Base-by-base conservation (phyloP, 2,797 vertebrate genomes). In the Dromococcyx pavoninus region DNA sequence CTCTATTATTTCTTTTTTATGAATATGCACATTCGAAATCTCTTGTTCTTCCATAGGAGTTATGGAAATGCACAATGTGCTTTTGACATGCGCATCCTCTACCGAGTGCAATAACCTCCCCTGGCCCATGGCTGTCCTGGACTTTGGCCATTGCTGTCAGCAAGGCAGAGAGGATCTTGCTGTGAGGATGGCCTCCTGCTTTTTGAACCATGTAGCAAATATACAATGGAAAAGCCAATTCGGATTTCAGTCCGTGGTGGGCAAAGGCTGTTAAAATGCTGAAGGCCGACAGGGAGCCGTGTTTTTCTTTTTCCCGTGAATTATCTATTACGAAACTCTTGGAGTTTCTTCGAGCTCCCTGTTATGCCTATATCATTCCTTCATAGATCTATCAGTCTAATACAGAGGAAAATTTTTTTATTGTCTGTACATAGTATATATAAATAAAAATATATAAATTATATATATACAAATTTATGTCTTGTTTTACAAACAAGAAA, bases 401-500 rank as follows among this genome's bases (percentile, higher is more conserved):
- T 17, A 92, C 94, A 97, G 94, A 97, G 89, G 91, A 94, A 91
- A 76, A 80, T 56, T 97, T 97, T 97, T 98, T 97, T 97, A 97
- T 97, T 91, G 95, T 97, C 95, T 98, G 98, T 98, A 98, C 94
- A 98, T 97, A 98, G 89, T 98, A 98, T 98, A 97, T 97, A 98
- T 97, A 98, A 95, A 97, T 96, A 35, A 96, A 92, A 93, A 97
- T 96, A 98, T 97, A 98, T 97, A 98, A 96, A 97, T 97, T 97
- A 97, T 91, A 60, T 61, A 97, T 93, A 97, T 94, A 97, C 91
- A 94, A 98, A 96, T 97, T 97, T 97, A 98, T 98, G 97, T 98
- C 98, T 98, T 98, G 97, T 98, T 98, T 98, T 98, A 97, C 97
- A 97, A 97, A 97, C 97, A 97, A 97, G 97, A 97, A 96, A 96